Evolutionary conservation across 1,140 invertebrate genomes (phyloP).

Genomic region (Drosophila prosaltans): DNA sequence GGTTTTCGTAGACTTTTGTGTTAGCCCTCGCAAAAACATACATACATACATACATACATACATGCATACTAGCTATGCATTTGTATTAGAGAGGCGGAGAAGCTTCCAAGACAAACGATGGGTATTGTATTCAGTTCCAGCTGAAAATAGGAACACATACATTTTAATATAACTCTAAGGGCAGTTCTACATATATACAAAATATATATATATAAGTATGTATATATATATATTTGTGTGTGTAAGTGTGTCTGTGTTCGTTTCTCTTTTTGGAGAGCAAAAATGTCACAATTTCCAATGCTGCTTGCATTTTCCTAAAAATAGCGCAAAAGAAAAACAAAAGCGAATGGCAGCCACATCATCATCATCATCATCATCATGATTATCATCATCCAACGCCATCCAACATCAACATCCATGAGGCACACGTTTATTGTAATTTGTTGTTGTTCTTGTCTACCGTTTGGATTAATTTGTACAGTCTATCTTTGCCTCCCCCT

Average conservation of each 20-base stretch:
- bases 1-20: constrained; percentile 8
- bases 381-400: constrained; percentile 13
- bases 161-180: constrained; percentile 3
- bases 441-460: constrained; percentile 62
- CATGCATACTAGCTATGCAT: background rate
- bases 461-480: constrained; percentile 78
- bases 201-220: no score
- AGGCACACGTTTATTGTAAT: constrained; percentile 67
- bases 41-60: background rate
- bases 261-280: constrained; percentile 20
- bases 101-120: constrained; percentile 1
- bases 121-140: constrained; percentile 1
- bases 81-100: no score
- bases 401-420: constrained; percentile 29
- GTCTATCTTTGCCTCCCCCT: constrained; percentile 34
- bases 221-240: background rate
- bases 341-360: constrained; percentile 20
- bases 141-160: background rate
- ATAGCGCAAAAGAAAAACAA: constrained; percentile 59
- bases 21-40: background rate
- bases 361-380: constrained; percentile 20
- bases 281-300: constrained; percentile 74
- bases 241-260: constrained; percentile 25
- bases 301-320: constrained; percentile 54
- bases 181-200: constrained; percentile 9